Evolutionary conservation across 2,888 invertebrate species (phyloP), one percentile per base, ranked within the genome.

Genomic region (Clunio marinus): DNA sequence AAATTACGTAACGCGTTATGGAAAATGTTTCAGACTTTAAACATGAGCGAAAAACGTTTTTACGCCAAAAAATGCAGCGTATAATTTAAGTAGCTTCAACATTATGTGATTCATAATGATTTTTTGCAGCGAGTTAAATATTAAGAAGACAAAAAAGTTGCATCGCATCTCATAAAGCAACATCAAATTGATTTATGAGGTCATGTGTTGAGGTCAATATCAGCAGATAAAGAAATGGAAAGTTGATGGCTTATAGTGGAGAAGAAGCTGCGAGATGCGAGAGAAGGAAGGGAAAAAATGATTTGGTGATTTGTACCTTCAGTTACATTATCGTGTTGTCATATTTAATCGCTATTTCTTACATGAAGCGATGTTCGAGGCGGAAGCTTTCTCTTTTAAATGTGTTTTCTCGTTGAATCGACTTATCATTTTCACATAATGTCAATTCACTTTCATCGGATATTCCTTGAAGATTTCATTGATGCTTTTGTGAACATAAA

Each of bases 111-210:
- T n/a, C n/a, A n/a, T n/a, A n/a, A n/a, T n/a, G n/a, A n/a, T n/a
- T n/a, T n/a, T n/a, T n/a, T n/a, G n/a, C n/a, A n/a, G n/a, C n/a
- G n/a, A n/a, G n/a, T 41, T 41, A 8, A 32, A 32, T 32, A 5
- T 8, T 32, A 32, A 32, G 35, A 32, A 13, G 35, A 5, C 35
- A 32, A 8, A 8, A 32, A 32, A 32, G 35, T 13, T 41, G 41
- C 41, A 41, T 41, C 41, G 51, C 51, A 51, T 5, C 51, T 51
- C 51, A 51, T 51, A 51, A 41, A 62, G 37, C 28, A 32, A n/a
- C 45, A 41, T 62, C 28, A 35, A n/a, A 62, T 41, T 62, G 45
- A 62, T 37, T 41, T 62, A 45, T 62, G 45, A 62, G 45, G 37
- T 62, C 45, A 25, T 37, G 15, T 62, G 24, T 37, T n/a, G 45